Conservation (phyloP, 1,140 invertebrate genomes). For the Aphaenogaster ashmeadi region DNA sequence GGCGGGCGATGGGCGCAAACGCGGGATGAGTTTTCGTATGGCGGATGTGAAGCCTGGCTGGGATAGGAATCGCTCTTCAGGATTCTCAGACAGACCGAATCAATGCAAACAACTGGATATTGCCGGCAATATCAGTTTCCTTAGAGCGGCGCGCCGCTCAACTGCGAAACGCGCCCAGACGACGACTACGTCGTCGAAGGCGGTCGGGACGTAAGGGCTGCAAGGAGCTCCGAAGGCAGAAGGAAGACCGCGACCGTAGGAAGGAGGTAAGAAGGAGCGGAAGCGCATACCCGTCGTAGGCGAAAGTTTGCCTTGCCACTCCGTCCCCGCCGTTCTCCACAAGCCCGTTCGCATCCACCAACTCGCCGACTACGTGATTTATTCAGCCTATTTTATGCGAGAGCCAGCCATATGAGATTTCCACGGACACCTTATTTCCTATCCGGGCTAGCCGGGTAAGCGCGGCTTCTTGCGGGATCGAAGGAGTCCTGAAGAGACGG, state of each 20-base stretch:
- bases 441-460: slow-evolving; percentile 55
- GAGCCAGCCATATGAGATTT: slow-evolving; percentile 83
- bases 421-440: slow-evolving; percentile 83
- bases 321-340: slow-evolving; percentile 14
- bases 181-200: slow-evolving; percentile 68
- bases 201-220: slow-evolving; percentile 50
- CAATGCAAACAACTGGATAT: slow-evolving; percentile 85
- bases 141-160: slow-evolving; percentile 81
- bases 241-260: slow-evolving; percentile 38
- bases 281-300: slow-evolving; percentile 69
- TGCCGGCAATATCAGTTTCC: slow-evolving; percentile 84
- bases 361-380: slow-evolving; percentile 78
- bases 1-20: slow-evolving; percentile 1
- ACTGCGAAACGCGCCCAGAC: slow-evolving; percentile 81
- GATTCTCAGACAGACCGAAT: slow-evolving; percentile 84
- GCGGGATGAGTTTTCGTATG: slow-evolving; percentile 66
- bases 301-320: slow-evolving; percentile 82
- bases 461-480: slow-evolving; percentile 59
- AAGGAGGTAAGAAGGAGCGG: slow-evolving; percentile 55
- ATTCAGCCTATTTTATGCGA: slow-evolving; percentile 84
- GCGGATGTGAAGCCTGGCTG: slow-evolving; percentile 30
- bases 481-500: slow-evolving; percentile 67
- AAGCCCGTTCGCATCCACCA: slow-evolving; percentile 25
- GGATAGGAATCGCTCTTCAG: slow-evolving; percentile 81
- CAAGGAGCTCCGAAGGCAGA: slow-evolving; percentile 22